phyloP scores from a whole-genome alignment of 1,140 invertebrate genomes.

The Drosophila paulistorum region DNA sequence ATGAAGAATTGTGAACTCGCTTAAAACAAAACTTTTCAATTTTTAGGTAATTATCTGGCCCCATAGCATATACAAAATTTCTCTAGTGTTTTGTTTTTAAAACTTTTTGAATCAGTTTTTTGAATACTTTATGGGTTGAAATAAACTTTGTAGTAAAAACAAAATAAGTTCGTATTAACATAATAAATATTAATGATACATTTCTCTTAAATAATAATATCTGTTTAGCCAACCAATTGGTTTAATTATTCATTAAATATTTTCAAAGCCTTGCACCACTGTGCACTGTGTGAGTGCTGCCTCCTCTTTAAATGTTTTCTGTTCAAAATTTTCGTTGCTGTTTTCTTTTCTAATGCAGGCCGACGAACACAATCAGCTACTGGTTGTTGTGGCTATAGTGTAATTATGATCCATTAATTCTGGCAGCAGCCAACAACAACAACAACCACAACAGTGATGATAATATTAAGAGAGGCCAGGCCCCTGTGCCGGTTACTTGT shows the following conservation, averaged over 20 bases:
- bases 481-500: slow-evolving; percentile 44
- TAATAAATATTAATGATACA: no score
- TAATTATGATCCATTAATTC: slow-evolving; percentile 81
- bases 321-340: slow-evolving; percentile 32
- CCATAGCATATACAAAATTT: no score
- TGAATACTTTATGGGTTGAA: no score
- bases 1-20: no score
- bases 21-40: no score
- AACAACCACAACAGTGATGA: slow-evolving; percentile 40
- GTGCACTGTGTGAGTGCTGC: background rate
- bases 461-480: slow-evolving; percentile 7
- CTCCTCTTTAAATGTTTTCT: slow-evolving; percentile 44
- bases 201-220: no score
- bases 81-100: no score
- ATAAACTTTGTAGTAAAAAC: no score
- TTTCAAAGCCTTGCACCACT: background rate
- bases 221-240: background rate
- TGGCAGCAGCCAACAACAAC: slow-evolving; percentile 41
- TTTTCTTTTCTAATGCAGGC: slow-evolving; percentile 72
- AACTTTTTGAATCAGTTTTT: no score
- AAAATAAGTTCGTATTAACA: no score
- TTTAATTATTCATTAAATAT: background rate
- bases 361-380: slow-evolving; percentile 22
- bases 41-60: no score
- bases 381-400: slow-evolving; percentile 42